Base-by-base conservation (phyloP, 1,140 invertebrate genomes). In the Portunus trituberculatus region DNA sequence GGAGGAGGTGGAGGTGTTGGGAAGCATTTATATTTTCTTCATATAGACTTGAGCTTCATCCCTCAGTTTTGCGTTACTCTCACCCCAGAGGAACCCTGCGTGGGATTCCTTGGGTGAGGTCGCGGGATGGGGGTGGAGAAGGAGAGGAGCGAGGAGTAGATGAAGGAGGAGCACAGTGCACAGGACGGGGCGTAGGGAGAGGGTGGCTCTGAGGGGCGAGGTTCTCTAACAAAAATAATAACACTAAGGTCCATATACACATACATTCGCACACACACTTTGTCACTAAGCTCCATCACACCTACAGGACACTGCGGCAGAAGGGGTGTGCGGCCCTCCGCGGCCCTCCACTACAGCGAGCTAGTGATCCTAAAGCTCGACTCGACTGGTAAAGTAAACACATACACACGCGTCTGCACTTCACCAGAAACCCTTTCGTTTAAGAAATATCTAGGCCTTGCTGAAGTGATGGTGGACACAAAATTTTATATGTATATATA, bases 1-100 rank as follows among this genome's bases (percentile, higher is more conserved):
- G 67, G 67, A 76, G 67, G 67, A 76, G 67, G 67, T 76, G 67
- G 1, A 76, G 67, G 20, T 76, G 67, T 76, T 76, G 67, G 67
- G 67, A 76, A 76, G 67, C 67, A 76, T n/a, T 76, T 76, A 76
- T 76, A 76, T 76, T 76, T 76, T 76, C 67, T 76, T 76, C 67
- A 76, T 76, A 20, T 76, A 76, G 67, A 76, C 20, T 76, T 76
- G 67, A 76, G 67, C 67, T 76, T 76, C 67, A 76, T 76, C 67
- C 67, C 67, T 76, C 67, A 76, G 67, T 76, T 0, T n/a, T 76
- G 67, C 67, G 67, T 76, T n/a, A 76, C 67, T 76, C 67, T 76
- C 67, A n/a, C 3, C 67, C 20, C 0, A n/a, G 0, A n/a, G 16
- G 20, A n/a, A n/a, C 8, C 25, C n/a, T 3, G 20, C 16, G 25